These are phyloP conservation scores for Galaxias olidus DNA, from an alignment of 2,797 vertebrate species.

Conservation along the genomic window DNA sequence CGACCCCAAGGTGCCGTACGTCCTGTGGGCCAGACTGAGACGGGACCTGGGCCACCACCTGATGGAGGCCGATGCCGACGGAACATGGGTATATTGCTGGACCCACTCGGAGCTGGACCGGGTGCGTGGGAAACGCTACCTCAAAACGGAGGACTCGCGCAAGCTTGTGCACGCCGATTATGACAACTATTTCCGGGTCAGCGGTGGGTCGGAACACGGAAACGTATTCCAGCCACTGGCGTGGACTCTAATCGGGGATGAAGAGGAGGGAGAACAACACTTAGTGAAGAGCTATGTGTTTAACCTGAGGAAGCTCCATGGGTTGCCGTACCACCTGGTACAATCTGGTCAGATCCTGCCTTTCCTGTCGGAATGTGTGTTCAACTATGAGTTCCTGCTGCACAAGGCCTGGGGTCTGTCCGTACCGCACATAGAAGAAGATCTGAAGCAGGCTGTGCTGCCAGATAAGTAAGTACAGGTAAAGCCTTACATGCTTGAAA, in stretches of 20 bases:
- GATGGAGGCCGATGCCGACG: conserved; percentile 65
- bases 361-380: conserved; percentile 69
- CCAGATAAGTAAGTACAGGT: conserved; percentile 64
- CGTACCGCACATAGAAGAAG: conserved; percentile 67
- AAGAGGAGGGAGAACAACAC: conserved; percentile 9
- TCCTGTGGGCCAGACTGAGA: conserved; percentile 59
- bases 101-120: conserved; percentile 52
- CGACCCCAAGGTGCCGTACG: conserved; percentile 55
- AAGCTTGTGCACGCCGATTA: conserved; percentile 60
- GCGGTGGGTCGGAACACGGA: conserved; percentile 13
- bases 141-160: conserved; percentile 53
- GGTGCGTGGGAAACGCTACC: conserved; percentile 56
- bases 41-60: conserved; percentile 59
- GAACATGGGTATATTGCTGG: conserved; percentile 71
- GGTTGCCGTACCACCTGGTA: conserved; percentile 70
- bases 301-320: conserved; percentile 70
- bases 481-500: no score
- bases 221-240: conserved; percentile 65
- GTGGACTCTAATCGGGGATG: conserved; percentile 47
- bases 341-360: conserved; percentile 62
- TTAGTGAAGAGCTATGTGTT: conserved; percentile 55
- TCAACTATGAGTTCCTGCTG: conserved; percentile 76
- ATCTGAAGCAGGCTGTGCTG: conserved; percentile 67
- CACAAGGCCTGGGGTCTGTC: conserved; percentile 75
- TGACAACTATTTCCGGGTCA: conserved; percentile 60